Base-by-base conservation (phyloP, 2,888 invertebrate genomes). In the Stenodema calcarata region DNA sequence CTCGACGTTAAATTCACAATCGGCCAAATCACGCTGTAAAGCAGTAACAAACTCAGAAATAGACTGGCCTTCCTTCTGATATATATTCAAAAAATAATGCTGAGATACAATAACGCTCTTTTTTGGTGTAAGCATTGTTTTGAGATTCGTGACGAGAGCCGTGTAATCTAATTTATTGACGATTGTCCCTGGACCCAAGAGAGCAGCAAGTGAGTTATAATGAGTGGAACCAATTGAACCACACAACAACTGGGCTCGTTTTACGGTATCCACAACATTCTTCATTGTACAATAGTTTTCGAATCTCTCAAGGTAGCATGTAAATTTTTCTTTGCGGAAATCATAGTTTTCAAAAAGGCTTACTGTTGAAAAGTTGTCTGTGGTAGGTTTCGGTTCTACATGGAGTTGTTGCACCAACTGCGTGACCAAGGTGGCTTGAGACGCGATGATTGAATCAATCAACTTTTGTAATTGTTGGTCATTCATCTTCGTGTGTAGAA, bases 131-230 rank as follows among this genome's bases (percentile, higher is more conserved):
- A 88, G 85, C 54, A 87, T 50, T n/a, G 85, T 50, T 50, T 30
- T 69, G 44, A 87, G 87, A 30, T 18, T 14, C 73, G 18, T 16
- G 7, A 86, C 69, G 0, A 88, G 47, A 12, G 30, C 70, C 12
- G 44, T 41, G 44, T 82, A 87, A 4, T n/a, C 6, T 14, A 88
- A 27, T 16, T 44, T 23, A 1, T 87, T 87, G 18, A 88, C 73
- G 18, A 50, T 35, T 23, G 54, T 86, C 35, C 42, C 75, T 0
- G 87, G 80, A 0, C 85, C 87, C 41, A 87, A 30, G 30, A 85
- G 28, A 30, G 87, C 88, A 6, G 87, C 44, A 44, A 88, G 50
- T 18, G 62, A 81, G 62, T 88, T 88, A 28, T 87, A 88, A 47
- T 88, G 88, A 0, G 9, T 62, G 6, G 81, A 27, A 11, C 88